phyloP scores from a whole-genome alignment of 1,140 invertebrate genomes.

The Ips typographus region DNA sequence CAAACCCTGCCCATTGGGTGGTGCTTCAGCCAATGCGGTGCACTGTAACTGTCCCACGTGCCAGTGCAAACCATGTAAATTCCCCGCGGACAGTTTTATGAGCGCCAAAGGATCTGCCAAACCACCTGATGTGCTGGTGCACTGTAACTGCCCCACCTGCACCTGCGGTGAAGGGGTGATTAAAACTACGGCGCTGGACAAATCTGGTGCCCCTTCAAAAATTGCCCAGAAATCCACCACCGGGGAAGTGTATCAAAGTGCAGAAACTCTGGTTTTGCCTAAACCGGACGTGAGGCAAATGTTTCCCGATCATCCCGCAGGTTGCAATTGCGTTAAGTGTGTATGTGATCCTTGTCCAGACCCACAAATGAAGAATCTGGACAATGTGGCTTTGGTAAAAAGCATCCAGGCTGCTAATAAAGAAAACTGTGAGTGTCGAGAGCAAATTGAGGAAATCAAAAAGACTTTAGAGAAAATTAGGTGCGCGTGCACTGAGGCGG shows the following conservation, averaged over 20 bases:
- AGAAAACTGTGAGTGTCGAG: conserved; percentile 37
- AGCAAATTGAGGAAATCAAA: conserved; percentile 39
- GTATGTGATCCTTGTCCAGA: conserved; percentile 21
- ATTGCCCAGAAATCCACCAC: not conserved
- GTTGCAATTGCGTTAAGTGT: conserved; percentile 18
- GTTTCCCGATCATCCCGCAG: not conserved
- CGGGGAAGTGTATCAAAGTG: conserved; percentile 3
- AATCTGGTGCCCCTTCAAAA: not conserved
- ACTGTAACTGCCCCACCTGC: conserved; percentile 33
- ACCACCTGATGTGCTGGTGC: conserved; percentile 1
- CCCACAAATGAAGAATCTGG: conserved; percentile 17
- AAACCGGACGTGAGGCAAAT: conserved; percentile 15
- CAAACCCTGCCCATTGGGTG: not conserved
- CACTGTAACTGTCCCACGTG: not conserved
- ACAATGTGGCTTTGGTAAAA: conserved; percentile 29
- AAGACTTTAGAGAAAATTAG: conserved; percentile 39
- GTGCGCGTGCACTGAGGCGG: conserved; percentile 40
- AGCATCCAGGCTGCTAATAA: conserved; percentile 28
- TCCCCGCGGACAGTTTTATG: not conserved
- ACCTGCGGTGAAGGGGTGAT: conserved; percentile 31
- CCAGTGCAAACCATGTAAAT: conserved; percentile 7
- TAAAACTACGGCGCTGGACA: not conserved
- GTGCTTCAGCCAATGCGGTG: not conserved
- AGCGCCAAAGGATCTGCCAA: not conserved
- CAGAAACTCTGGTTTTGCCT: conserved; percentile 13